These are phyloP conservation scores for Heliconius ethilla DNA, from an alignment of 2,888 invertebrate genomes.

Conservation along the genomic window DNA sequence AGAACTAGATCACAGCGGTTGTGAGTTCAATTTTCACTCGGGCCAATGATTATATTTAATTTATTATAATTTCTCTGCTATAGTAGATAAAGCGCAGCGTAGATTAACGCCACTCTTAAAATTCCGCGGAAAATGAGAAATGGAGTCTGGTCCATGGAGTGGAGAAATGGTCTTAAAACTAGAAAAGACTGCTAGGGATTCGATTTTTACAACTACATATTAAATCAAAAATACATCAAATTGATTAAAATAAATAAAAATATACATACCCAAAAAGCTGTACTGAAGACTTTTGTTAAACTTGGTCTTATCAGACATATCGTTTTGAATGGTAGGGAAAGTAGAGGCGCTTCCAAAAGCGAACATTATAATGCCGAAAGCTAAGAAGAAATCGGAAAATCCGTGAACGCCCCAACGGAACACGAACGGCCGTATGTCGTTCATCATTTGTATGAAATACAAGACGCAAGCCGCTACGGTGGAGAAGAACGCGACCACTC, in stretches of 20 bases:
- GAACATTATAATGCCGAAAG: slow-evolving; percentile 87
- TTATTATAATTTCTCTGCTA: background rate
- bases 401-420: slow-evolving; percentile 78
- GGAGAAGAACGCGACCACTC: slow-evolving; percentile 84
- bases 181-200: no score
- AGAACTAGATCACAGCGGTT: background rate
- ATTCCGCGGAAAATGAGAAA: background rate
- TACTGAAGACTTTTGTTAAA: slow-evolving; percentile 84
- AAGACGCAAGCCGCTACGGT: slow-evolving; percentile 84
- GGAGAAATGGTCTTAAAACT: background rate
- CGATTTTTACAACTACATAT: no score
- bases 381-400: slow-evolving; percentile 84
- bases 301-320: slow-evolving; percentile 85
- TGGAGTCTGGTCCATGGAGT: no score
- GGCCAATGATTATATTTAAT: background rate
- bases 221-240: no score
- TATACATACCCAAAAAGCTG: slow-evolving; percentile 82
- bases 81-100: background rate
- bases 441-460: slow-evolving; percentile 83
- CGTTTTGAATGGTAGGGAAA: slow-evolving; percentile 90
- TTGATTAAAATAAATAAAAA: background rate
- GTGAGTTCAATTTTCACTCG: background rate
- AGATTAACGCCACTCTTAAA: background rate
- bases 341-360: slow-evolving; percentile 88
- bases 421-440: slow-evolving; percentile 74